These are phyloP conservation scores for Griposia aprilina DNA, from an alignment of 2,888 invertebrate species.

Conservation along the genomic window DNA sequence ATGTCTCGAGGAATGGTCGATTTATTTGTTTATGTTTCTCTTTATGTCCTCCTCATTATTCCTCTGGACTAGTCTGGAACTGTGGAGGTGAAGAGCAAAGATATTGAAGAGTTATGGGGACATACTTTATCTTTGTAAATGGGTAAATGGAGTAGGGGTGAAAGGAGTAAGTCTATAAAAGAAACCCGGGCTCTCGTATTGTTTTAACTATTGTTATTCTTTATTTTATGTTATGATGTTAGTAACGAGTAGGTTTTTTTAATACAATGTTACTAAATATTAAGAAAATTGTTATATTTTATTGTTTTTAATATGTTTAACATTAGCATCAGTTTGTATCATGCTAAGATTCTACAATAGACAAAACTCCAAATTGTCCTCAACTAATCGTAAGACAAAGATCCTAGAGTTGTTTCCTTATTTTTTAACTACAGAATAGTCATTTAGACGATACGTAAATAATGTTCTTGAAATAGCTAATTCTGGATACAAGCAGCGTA, in stretches of 20 bases:
- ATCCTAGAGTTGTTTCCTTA: constrained; percentile 24
- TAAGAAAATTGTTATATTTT: background rate
- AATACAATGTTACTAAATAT: background rate
- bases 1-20: constrained; percentile 59
- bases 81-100: constrained; percentile 46
- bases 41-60: constrained; percentile 64
- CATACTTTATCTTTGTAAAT: constrained; percentile 26
- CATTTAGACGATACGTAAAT: constrained; percentile 6
- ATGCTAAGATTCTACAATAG: background rate
- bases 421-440: constrained; percentile 15
- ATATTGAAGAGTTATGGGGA: constrained; percentile 40
- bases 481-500: background rate
- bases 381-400: constrained; percentile 23
- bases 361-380: background rate
- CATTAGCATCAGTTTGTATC: background rate
- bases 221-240: background rate
- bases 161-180: background rate
- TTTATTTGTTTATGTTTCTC: constrained; percentile 64
- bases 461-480: background rate
- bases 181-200: background rate
- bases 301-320: background rate
- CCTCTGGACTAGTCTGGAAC: constrained; percentile 33
- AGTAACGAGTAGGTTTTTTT: background rate
- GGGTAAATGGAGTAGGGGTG: constrained; percentile 4
- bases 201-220: background rate